A percentile compares a stretch with the other conserved stretches of the same genome.
Evolutionary conservation across 2,888 invertebrate species (phyloP).

Genomic region (Apamea monoglypha): DNA sequence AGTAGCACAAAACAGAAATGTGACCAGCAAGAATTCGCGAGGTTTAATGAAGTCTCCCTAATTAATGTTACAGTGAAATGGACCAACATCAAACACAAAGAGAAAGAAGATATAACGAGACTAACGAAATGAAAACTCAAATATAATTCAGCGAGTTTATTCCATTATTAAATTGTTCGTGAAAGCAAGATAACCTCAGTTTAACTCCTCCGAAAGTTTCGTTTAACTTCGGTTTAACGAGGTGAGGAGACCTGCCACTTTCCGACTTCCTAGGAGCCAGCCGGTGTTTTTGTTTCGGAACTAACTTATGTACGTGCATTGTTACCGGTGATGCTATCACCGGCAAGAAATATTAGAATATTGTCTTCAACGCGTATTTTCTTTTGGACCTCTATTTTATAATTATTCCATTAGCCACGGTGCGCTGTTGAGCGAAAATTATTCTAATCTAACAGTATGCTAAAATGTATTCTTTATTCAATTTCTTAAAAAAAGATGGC

Average conservation of each 20-base stretch:
- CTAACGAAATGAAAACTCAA: constrained; percentile 78
- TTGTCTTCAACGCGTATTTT: constrained; percentile 32
- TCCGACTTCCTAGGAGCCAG: constrained; percentile 61
- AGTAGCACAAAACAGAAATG: constrained; percentile 61
- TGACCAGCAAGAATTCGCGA: constrained; percentile 61
- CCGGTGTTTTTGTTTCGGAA: constrained; percentile 68
- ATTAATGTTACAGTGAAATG: constrained; percentile 68
- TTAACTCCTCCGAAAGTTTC: constrained; percentile 73
- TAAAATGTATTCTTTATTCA: constrained; percentile 44
- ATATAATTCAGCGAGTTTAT: constrained; percentile 83
- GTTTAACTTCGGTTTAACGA: constrained; percentile 76
- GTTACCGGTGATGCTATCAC: constrained; percentile 37
- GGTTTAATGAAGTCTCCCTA: constrained; percentile 69
- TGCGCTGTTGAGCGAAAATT: constrained; percentile 27
- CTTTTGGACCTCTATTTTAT: constrained; percentile 30
- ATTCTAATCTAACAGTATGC: constrained; percentile 26
- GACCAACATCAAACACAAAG: constrained; percentile 66
- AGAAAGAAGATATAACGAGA: constrained; percentile 67
- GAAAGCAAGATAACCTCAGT: constrained; percentile 84
- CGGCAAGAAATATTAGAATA: constrained; percentile 44
- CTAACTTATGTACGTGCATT: constrained; percentile 65
- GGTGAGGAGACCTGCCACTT: constrained; percentile 71
- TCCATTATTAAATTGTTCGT: constrained; percentile 89
- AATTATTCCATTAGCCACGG: constrained; percentile 20
- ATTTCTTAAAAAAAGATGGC: constrained; percentile 32